These are phyloP conservation scores for Hemibagrus wyckioides DNA, from an alignment of 2,113 vertebrate genomes.

Conservation along the genomic window DNA sequence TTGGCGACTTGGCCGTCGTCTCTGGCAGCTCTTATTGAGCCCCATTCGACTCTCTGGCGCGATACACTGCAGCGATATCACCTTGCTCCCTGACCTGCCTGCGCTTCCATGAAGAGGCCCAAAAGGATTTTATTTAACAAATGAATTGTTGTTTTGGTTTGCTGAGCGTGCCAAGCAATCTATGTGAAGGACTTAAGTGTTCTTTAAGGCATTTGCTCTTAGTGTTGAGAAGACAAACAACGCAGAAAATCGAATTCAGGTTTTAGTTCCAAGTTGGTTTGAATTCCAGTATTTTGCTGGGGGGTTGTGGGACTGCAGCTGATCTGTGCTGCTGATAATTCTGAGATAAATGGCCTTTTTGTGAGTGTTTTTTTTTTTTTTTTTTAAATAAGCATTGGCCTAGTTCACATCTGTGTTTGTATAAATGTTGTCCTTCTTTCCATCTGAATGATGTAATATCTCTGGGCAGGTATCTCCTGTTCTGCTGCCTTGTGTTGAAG, in stretches of 20 bases:
- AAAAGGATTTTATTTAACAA: slow-evolving; percentile 62
- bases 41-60: slow-evolving; percentile 46
- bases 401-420: slow-evolving; percentile 43
- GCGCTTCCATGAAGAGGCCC: slow-evolving; percentile 61
- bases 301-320: not conserved
- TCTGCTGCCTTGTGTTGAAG: slow-evolving; percentile 15
- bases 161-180: slow-evolving; percentile 27
- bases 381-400: not conserved
- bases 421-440: not conserved
- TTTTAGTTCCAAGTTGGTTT: not conserved
- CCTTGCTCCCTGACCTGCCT: slow-evolving; percentile 64
- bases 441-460: slow-evolving; percentile 28
- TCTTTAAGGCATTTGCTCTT: not conserved
- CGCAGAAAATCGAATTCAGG: not conserved
- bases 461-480: slow-evolving; percentile 3
- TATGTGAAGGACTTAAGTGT: not conserved
- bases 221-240: not conserved
- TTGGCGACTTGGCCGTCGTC: slow-evolving; percentile 64
- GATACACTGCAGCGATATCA: slow-evolving; percentile 58
- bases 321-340: not conserved
- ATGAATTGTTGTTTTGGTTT: slow-evolving; percentile 62
- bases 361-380: not conserved
- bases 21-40: slow-evolving; percentile 64
- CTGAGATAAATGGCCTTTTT: not conserved
- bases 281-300: not conserved